Evolutionary conservation across 2,797 vertebrate species (phyloP).

Genomic region (Heteromormyrus szaboi): DNA sequence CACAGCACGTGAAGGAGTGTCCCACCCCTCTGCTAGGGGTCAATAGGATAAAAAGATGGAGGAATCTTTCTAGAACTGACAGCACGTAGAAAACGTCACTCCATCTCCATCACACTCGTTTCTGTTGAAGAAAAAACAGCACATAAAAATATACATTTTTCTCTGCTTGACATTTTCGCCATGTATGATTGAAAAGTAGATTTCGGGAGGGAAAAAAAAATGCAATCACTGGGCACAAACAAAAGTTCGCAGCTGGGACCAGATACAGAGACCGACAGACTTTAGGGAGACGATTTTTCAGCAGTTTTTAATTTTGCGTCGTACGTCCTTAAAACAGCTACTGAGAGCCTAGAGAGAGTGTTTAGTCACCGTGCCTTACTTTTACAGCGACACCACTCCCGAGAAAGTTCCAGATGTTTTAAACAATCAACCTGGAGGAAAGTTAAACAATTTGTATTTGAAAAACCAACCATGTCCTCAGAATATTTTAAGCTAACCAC

Average conservation of each 20-base stretch:
- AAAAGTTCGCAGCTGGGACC: slow-evolving; percentile 17
- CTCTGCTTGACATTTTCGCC: not conserved
- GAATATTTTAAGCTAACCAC: slow-evolving; percentile 7
- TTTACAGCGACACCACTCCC: slow-evolving; percentile 38
- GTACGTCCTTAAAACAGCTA: slow-evolving; percentile 14
- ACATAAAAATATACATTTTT: not conserved
- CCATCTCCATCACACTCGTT: not conserved
- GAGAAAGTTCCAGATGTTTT: not conserved
- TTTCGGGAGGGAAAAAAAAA: slow-evolving; percentile 22
- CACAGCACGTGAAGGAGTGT: not conserved
- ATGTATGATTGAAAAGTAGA: not conserved
- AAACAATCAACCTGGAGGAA: slow-evolving; percentile 37
- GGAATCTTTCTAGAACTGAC: not conserved
- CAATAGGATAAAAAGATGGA: not conserved
- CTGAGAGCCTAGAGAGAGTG: slow-evolving; percentile 24
- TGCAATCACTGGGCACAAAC: slow-evolving; percentile 30
- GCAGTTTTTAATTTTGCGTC: slow-evolving; percentile 12
- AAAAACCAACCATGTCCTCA: slow-evolving; percentile 22
- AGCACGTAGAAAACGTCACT: not conserved
- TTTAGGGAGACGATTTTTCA: not conserved
- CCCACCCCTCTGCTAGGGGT: not conserved
- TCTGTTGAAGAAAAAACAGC: not conserved
- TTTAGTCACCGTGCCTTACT: slow-evolving; percentile 73
- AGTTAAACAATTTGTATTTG: slow-evolving; percentile 26
- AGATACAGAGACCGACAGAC: slow-evolving; percentile 1